A percentile compares a stretch with the other conserved stretches of the same genome.
phyloP scores from a whole-genome alignment of 2,797 vertebrate species.

The Glyptemys insculpta region DNA sequence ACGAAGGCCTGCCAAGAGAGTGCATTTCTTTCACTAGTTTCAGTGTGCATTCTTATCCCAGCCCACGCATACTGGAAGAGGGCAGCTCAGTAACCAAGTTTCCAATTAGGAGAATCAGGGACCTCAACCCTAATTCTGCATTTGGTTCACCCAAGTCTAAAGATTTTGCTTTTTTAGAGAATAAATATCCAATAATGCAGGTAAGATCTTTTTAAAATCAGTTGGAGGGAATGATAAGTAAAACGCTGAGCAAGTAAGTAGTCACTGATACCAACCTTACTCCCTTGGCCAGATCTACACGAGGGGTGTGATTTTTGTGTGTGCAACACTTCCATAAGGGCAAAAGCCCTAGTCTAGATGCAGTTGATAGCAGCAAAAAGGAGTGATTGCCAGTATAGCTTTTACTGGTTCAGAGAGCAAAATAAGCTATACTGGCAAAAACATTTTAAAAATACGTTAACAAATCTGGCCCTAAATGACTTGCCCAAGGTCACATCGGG shows the following conservation, averaged over 20 bases:
- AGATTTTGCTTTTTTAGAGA: neutral
- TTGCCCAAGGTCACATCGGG: neutral
- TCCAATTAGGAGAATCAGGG: neutral
- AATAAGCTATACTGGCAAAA: neutral
- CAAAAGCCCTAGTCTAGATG: neutral
- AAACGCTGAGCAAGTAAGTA: neutral
- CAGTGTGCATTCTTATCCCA: no score
- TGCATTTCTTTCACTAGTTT: fast-evolving
- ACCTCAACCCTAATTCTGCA: neutral
- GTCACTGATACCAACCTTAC: neutral
- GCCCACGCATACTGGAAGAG: neutral
- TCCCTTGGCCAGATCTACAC: neutral
- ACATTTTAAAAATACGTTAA: neutral
- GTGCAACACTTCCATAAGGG: neutral
- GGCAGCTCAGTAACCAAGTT: neutral
- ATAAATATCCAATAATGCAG: neutral
- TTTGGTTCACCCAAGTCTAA: neutral
- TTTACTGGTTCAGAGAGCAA: neutral
- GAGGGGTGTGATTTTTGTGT: neutral
- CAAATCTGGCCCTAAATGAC: neutral
- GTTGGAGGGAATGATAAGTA: neutral
- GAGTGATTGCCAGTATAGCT: neutral
- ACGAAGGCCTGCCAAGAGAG: neutral
- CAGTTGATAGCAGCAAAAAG: neutral
- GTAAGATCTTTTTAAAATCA: neutral